These are phyloP conservation scores for Cliona cf. orientalis DNA, from an alignment of 37 sponge, comb jelly and placozoan genomes.

Conservation along the genomic window DNA sequence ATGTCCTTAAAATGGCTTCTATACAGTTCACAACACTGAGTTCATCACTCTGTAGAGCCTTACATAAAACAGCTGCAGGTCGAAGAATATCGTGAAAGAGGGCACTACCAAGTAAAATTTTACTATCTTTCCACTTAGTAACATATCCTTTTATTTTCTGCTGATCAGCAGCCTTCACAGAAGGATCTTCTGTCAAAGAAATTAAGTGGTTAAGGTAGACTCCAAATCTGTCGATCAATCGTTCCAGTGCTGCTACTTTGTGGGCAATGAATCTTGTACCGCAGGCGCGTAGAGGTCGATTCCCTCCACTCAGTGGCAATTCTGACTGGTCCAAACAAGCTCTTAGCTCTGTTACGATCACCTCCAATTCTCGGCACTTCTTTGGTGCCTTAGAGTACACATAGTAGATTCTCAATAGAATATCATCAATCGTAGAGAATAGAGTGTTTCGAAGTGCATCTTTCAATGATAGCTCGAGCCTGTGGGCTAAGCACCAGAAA, in stretches of 20 bases:
- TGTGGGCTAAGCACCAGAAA: conserved; percentile 71
- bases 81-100: conserved; percentile 67
- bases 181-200: conserved; percentile 17
- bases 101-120: conserved; percentile 71
- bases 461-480: conserved; percentile 58
- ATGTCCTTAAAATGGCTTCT: conserved; percentile 53
- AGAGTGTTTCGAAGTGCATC: conserved; percentile 58
- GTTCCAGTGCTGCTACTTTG: conserved; percentile 57
- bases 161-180: conserved; percentile 27
- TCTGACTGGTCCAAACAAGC: conserved; percentile 44
- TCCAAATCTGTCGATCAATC: conserved; percentile 49
- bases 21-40: conserved; percentile 62
- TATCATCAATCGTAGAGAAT: conserved; percentile 41
- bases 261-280: conserved; percentile 59
- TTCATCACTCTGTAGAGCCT: conserved; percentile 66
- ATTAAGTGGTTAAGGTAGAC: conserved; percentile 43
- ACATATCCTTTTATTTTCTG: conserved; percentile 64
- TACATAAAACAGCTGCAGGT: conserved; percentile 51
- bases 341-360: conserved; percentile 11
- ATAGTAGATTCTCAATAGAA: conserved; percentile 43
- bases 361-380: conserved; percentile 52
- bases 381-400: conserved; percentile 52
- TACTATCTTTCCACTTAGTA: conserved; percentile 42
- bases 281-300: conserved; percentile 43
- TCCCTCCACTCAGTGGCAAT: conserved; percentile 39